These are phyloP conservation scores for Montipora foliosa DNA, from an alignment of 64 coral and sea anemone genomes.

Conservation along the genomic window DNA sequence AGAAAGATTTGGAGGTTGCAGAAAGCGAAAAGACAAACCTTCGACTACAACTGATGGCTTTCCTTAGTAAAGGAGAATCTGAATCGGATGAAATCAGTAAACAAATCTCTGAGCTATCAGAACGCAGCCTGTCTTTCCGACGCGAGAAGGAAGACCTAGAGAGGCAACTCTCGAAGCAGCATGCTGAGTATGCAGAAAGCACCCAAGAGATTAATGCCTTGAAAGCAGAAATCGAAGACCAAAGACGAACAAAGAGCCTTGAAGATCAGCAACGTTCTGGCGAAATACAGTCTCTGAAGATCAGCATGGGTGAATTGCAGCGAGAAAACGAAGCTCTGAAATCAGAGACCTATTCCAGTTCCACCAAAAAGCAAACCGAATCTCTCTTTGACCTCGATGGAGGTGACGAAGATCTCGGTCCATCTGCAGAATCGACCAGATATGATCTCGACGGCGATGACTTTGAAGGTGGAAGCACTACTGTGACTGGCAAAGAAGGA, in stretches of 20 bases:
- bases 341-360: background rate
- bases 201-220: slow-evolving; percentile 60
- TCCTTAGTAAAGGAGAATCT: slow-evolving; percentile 67
- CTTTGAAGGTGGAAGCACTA: slow-evolving; percentile 11
- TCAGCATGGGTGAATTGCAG: background rate
- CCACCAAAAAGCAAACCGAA: slow-evolving; percentile 11
- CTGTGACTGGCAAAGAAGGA: slow-evolving; percentile 13
- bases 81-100: slow-evolving; percentile 61
- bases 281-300: slow-evolving; percentile 17
- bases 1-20: slow-evolving; percentile 74
- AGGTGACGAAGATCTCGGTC: slow-evolving; percentile 26
- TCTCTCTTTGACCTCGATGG: slow-evolving; percentile 6
- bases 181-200: slow-evolving; percentile 41
- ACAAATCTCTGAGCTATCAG: slow-evolving; percentile 69
- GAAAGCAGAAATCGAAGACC: slow-evolving; percentile 54
- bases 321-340: slow-evolving; percentile 45
- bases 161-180: slow-evolving; percentile 43
- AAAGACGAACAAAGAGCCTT: slow-evolving; percentile 52
- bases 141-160: slow-evolving; percentile 69
- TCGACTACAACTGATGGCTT: slow-evolving; percentile 56
- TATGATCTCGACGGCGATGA: slow-evolving; percentile 51
- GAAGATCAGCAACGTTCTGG: slow-evolving; percentile 56
- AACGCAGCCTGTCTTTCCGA: slow-evolving; percentile 65
- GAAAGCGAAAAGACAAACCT: slow-evolving; percentile 77
- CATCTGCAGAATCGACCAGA: slow-evolving; percentile 54